Percentiles rank a stretch among this genome's conserved stretches.
These are phyloP conservation scores for Tinea trinotella DNA, from an alignment of 2,888 invertebrate genomes.

Conservation along the genomic window DNA sequence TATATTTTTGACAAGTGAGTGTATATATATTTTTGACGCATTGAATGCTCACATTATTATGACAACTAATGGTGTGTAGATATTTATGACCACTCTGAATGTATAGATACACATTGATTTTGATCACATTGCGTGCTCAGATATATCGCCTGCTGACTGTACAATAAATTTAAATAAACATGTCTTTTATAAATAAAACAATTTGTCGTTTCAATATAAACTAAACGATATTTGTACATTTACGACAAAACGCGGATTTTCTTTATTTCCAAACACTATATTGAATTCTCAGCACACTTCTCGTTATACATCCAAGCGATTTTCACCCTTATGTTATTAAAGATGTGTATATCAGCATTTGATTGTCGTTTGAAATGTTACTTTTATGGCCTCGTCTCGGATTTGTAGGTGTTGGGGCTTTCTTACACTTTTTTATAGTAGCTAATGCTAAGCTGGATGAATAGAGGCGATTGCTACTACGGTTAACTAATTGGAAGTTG, in stretches of 20 bases:
- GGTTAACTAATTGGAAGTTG: neutral
- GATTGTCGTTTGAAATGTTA: neutral
- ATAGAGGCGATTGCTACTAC: no score
- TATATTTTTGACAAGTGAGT: no score
- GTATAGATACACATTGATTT: no score
- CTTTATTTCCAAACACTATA: neutral
- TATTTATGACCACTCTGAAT: no score
- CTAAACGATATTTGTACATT: neutral
- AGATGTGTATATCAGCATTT: neutral
- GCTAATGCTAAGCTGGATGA: no score
- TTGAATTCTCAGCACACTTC: neutral
- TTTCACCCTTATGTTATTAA: neutral
- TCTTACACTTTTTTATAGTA: neutral
- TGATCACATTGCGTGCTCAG: no score
- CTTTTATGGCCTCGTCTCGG: neutral
- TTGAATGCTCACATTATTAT: no score
- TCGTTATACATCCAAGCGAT: neutral
- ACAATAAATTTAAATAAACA: no score
- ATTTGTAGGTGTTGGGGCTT: neutral
- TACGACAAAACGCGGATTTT: neutral
- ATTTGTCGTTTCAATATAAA: neutral
- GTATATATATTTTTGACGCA: no score
- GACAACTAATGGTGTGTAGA: no score
- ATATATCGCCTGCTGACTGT: no score
- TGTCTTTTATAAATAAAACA: no score